A percentile compares a stretch with the other conserved stretches of the same genome.
Evolutionary conservation across 2,888 invertebrate species (phyloP).

Genomic region (Laothoe populi): DNA sequence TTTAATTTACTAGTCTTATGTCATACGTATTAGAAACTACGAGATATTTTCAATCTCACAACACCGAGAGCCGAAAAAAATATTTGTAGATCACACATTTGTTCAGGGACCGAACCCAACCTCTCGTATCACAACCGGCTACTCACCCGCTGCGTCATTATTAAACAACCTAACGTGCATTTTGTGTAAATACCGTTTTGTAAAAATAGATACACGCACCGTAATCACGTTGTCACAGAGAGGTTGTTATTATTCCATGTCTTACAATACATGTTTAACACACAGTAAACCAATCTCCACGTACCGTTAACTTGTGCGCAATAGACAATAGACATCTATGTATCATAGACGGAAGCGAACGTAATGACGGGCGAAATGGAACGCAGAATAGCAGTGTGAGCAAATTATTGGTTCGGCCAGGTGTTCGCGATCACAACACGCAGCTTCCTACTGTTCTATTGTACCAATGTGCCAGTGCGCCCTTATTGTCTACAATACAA

Average conservation of each 20-base stretch:
- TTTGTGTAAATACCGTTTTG: not conserved
- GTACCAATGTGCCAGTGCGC: conserved; percentile 43
- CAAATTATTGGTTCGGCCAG: conserved; percentile 63
- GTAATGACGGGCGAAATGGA: conserved; percentile 58
- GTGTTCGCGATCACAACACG: conserved; percentile 52
- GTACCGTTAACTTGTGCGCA: conserved; percentile 25
- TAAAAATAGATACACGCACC: conserved; percentile 1
- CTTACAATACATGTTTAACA: conserved; percentile 12
- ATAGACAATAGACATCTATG: conserved; percentile 24
- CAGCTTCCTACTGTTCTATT: conserved; percentile 49
- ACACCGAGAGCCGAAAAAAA: too few relatives aligned
- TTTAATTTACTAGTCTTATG: too few relatives aligned
- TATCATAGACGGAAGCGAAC: conserved; percentile 48
- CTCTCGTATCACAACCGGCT: too few relatives aligned
- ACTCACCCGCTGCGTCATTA: too few relatives aligned
- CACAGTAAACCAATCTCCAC: conserved; percentile 12
- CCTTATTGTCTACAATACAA: conserved; percentile 61
- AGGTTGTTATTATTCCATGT: not conserved
- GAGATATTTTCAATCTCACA: too few relatives aligned
- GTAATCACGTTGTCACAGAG: conserved; percentile 15
- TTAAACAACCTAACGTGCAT: not conserved
- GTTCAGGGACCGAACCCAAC: too few relatives aligned
- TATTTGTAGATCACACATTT: too few relatives aligned
- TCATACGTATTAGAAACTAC: too few relatives aligned
- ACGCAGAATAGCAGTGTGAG: conserved; percentile 52